A percentile compares a stretch with the other conserved stretches of the same genome.
Conservation (phyloP, 1,140 invertebrate species). For the Drosophila elegans region DNA sequence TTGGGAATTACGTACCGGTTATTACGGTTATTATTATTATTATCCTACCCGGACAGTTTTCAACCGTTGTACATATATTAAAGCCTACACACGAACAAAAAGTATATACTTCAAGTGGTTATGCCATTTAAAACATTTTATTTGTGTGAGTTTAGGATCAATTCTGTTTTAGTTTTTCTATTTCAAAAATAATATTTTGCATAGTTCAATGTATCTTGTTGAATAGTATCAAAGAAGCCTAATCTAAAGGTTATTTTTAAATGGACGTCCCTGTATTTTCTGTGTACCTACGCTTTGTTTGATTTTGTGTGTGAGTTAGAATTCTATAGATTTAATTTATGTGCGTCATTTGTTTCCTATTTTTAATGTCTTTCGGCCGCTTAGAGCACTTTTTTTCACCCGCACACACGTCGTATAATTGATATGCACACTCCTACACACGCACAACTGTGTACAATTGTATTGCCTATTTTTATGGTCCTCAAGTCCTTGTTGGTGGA, state of each 20-base stretch:
- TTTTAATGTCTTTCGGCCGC: slow-evolving; percentile 43
- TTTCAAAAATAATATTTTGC: too few species aligned
- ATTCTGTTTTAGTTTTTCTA: too few species aligned
- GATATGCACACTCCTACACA: slow-evolving; percentile 20
- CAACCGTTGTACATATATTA: background rate
- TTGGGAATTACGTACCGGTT: slow-evolving; percentile 56
- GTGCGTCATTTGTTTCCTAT: slow-evolving; percentile 56
- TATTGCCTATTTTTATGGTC: slow-evolving; percentile 37
- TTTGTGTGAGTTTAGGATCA: too few species aligned
- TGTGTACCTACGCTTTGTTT: background rate
- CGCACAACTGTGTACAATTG: background rate
- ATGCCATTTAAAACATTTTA: too few species aligned
- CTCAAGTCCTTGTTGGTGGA: background rate
- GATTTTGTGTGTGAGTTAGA: slow-evolving; percentile 8
- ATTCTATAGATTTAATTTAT: slow-evolving; percentile 46
- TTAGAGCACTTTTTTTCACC: slow-evolving; percentile 21
- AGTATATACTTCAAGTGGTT: background rate
- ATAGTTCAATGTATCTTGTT: background rate
- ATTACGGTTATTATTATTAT: slow-evolving; percentile 57
- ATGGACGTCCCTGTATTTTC: background rate
- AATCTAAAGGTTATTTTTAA: slow-evolving; percentile 5
- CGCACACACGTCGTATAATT: slow-evolving; percentile 50
- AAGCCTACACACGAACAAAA: slow-evolving; percentile 3
- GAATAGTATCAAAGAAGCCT: background rate
- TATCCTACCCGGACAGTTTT: slow-evolving; percentile 11